phyloP scores from a whole-genome alignment of 2,888 invertebrate genomes.

The Xestobium rufovillosum region DNA sequence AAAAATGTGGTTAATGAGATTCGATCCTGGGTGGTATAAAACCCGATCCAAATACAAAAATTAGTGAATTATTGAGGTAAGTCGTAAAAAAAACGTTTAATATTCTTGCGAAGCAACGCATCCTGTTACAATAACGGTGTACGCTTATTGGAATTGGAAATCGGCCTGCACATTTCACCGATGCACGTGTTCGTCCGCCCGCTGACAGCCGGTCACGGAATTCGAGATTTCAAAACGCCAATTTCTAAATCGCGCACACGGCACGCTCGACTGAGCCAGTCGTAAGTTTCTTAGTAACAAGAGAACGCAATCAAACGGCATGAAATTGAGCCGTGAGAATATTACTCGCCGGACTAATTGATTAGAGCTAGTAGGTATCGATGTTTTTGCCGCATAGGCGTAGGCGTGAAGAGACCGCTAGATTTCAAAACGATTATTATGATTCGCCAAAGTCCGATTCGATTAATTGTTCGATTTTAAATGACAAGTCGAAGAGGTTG shows the following conservation, averaged over 20 bases:
- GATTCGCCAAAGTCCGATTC: no score
- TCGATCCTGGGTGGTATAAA: slow-evolving; percentile 9
- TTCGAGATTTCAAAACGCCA: slow-evolving; percentile 32
- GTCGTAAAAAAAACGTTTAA: no score
- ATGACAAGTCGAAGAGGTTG: no score
- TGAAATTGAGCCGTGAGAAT: slow-evolving; percentile 18
- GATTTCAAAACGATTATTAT: no score
- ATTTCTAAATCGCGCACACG: slow-evolving; percentile 31
- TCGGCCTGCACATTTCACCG: slow-evolving; percentile 22
- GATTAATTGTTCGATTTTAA: no score
- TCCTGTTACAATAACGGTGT: slow-evolving; percentile 16
- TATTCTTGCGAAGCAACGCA: no score
- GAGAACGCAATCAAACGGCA: slow-evolving; percentile 21
- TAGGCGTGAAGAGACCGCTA: no score
- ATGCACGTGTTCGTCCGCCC: slow-evolving; percentile 33
- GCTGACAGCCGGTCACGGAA: slow-evolving; percentile 29
- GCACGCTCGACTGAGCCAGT: slow-evolving; percentile 24
- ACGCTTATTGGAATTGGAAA: slow-evolving; percentile 17
- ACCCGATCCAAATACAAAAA: no score
- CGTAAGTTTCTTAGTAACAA: slow-evolving; percentile 18
- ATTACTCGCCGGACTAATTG: no score
- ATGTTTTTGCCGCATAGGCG: no score
- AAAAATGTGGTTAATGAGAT: slow-evolving; percentile 12
- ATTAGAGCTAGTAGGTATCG: no score
- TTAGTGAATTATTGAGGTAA: no score